Conservation (phyloP, 1,140 invertebrate genomes). For the Drosophila kepulauana region DNA sequence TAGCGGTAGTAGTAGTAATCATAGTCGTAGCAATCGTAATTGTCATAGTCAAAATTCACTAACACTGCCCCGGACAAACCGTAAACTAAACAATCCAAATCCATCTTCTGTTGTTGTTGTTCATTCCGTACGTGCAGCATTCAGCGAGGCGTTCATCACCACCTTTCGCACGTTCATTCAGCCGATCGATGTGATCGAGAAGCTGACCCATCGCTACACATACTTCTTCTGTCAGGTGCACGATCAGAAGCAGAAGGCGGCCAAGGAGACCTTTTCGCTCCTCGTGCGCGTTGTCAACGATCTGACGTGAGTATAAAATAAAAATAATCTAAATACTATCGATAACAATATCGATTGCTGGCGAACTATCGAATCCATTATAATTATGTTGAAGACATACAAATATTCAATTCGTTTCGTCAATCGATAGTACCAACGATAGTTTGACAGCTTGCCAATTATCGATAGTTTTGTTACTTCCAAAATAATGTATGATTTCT, state of each 20-base stretch:
- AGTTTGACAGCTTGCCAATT: not conserved
- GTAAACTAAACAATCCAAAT: conserved; percentile 32
- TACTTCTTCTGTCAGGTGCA: conserved; percentile 92
- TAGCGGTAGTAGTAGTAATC: not conserved
- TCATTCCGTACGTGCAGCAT: conserved; percentile 85
- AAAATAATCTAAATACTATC: not conserved
- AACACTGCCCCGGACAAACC: conserved; percentile 22
- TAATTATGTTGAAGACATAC: too few species aligned
- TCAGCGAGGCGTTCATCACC: conserved; percentile 98
- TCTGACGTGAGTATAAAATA: conserved; percentile 91
- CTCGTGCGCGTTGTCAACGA: conserved; percentile 96
- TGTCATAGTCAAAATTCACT: conserved; percentile 7
- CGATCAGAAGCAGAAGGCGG: conserved; percentile 90
- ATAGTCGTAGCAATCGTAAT: not conserved
- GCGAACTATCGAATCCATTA: too few species aligned
- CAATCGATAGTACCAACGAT: conserved; percentile 5
- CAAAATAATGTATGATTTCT: not conserved
- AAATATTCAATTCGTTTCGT: too few species aligned
- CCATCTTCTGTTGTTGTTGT: conserved; percentile 57
- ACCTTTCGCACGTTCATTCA: conserved; percentile 98
- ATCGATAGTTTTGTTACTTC: conserved; percentile 7
- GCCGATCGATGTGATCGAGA: conserved; percentile 94
- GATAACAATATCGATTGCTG: not conserved
- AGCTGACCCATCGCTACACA: conserved; percentile 91
- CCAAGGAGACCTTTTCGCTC: conserved; percentile 94